Base-by-base conservation (phyloP, 2,113 vertebrate genomes). In the Sarotherodon lohbergeri region DNA sequence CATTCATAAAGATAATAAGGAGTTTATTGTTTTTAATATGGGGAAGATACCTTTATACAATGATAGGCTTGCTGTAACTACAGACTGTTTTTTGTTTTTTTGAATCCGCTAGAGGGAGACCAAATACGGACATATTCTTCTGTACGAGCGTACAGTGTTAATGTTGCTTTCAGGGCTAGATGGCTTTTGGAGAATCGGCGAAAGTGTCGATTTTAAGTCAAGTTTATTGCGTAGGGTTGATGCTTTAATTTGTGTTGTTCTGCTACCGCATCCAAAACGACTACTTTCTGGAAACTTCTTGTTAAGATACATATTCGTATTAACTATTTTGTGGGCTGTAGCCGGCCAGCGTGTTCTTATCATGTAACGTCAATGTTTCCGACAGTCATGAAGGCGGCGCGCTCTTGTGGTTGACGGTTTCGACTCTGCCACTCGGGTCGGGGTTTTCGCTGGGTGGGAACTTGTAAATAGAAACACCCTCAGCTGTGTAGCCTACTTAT, bases 1-100 rank as follows among this genome's bases (percentile, higher is more conserved):
- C 29, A 32, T 34, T 17, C 27, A 52, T 12, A 78, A 50, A 32
- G 3, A 52, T 50, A 50, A 78, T 19, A 78, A 78, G 4, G 27
- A 78, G 46, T 0, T 34, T 0, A 1, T n/a, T 32, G 46, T n/a
- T 78, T 78, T 32, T 52, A 52, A 78, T 78, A 29, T 52, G 73
- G 10, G 46, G 17, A 34, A 78, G 73, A 52, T 5, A 34, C 16
- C 17, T 78, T 52, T 32, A 78, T 50, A 78, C 17, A n/a, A n/a
- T n/a, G 16, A 78, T 12, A 52, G 1, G 10, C 27, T 52, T 52
- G 10, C 46, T 52, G 43, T 32, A 12, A 52, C 46, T 34, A 52
- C 27, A 34, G 13, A 19, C 41, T 27, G n/a, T 5, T 13, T 71
- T 43, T 71, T 71, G 63, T 4, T 27, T 46, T 71, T 76, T 34